These are phyloP conservation scores for Branchipolynoe longqiensis DNA, from an alignment of 2,888 invertebrate genomes.

Conservation along the genomic window DNA sequence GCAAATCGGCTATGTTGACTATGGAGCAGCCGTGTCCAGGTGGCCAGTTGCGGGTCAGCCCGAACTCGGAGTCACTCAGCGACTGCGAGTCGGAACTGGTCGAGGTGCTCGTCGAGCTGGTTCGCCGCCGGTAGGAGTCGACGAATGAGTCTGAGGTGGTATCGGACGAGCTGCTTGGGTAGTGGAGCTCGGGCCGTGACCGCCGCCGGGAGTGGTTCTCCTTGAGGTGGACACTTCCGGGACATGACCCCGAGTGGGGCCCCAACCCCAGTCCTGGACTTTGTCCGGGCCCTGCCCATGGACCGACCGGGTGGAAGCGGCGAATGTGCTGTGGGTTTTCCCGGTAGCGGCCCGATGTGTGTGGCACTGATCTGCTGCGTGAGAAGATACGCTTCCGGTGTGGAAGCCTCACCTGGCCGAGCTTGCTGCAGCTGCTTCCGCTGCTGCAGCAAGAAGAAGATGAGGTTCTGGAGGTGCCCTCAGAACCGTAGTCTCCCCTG, in stretches of 20 bases:
- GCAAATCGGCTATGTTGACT: conserved; percentile 2
- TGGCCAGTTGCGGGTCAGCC: conserved; percentile 17
- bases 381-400: not conserved
- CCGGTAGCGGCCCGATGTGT: no score
- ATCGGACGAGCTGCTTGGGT: conserved; percentile 17
- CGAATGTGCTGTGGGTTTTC: no score
- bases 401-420: not conserved
- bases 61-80: conserved; percentile 18
- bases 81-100: conserved; percentile 39
- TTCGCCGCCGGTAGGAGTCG: not conserved
- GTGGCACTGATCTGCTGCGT: conserved; percentile 23
- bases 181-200: not conserved
- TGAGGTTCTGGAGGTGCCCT: not conserved
- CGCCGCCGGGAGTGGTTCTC: not conserved
- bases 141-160: conserved; percentile 32
- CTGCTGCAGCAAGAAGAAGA: no score
- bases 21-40: conserved; percentile 28
- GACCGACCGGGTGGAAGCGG: no score
- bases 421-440: no score
- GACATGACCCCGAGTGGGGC: not conserved
- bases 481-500: conserved; percentile 2
- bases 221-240: no score
- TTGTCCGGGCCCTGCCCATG: no score
- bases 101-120: not conserved
- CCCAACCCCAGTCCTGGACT: no score